These are phyloP conservation scores for Lasioglossum villosulum DNA, from an alignment of 2,888 invertebrate species.

Conservation along the genomic window DNA sequence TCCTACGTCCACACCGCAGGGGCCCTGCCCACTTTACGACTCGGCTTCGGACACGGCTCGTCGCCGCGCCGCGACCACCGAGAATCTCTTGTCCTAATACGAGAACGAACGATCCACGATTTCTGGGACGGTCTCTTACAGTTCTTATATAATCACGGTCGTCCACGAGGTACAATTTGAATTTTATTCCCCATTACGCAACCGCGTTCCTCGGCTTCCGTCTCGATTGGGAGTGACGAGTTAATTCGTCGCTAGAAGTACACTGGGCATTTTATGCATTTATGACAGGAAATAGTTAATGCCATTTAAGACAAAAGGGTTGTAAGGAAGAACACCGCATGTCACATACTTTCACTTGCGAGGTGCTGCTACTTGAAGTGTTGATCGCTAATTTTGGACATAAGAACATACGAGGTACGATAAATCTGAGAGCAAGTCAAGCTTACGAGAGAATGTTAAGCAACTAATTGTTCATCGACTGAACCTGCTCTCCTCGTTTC, in stretches of 20 bases:
- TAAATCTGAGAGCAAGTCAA: neutral
- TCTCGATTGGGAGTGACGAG: constrained; percentile 16
- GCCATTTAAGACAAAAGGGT: too few relatives aligned
- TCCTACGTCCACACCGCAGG: constrained; percentile 66
- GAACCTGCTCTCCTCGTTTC: neutral
- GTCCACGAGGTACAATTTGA: constrained; percentile 55
- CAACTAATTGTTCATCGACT: neutral
- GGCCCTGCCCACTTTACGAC: constrained; percentile 76
- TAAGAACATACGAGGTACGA: neutral
- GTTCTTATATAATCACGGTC: constrained; percentile 60
- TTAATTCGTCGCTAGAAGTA: neutral
- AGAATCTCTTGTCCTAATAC: constrained; percentile 77
- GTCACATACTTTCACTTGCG: too few relatives aligned
- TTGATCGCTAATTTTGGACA: too few relatives aligned
- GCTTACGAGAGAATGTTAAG: neutral
- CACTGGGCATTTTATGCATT: neutral
- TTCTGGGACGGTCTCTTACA: constrained; percentile 62
- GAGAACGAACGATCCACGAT: constrained; percentile 70
- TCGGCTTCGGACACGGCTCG: constrained; percentile 16
- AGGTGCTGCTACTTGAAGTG: too few relatives aligned
- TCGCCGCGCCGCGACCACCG: constrained; percentile 27
- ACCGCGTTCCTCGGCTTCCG: constrained; percentile 30
- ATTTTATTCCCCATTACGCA: constrained; percentile 66
- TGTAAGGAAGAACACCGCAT: too few relatives aligned
- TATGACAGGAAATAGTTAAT: neutral